These are phyloP conservation scores for Ariolimax columbianus DNA, from an alignment of 2,888 invertebrate genomes.

Conservation along the genomic window DNA sequence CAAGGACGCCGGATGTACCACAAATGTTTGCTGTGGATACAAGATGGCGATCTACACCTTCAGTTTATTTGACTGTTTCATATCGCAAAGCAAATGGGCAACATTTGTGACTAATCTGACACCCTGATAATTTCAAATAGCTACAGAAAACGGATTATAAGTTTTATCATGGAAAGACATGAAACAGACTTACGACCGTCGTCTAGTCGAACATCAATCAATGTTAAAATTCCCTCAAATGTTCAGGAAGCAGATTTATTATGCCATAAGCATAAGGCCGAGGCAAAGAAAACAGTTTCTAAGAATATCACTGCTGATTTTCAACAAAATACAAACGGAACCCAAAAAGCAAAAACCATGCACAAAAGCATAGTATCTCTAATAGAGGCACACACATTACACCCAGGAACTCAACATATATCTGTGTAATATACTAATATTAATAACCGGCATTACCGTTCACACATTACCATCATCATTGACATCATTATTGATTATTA, in stretches of 20 bases:
- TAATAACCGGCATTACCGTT: too few species aligned
- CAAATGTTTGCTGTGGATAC: constrained; percentile 48
- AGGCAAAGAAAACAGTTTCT: not conserved
- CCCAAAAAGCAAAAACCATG: not conserved
- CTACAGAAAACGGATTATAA: not conserved
- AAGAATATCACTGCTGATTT: not conserved
- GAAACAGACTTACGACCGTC: constrained; percentile 49
- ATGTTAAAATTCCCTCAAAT: constrained; percentile 71
- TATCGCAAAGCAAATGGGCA: too few species aligned
- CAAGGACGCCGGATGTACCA: not conserved
- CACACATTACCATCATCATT: too few species aligned
- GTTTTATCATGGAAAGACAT: not conserved
- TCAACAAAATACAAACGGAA: not conserved
- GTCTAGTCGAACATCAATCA: constrained; percentile 69
- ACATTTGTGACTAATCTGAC: not conserved
- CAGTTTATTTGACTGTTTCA: not conserved
- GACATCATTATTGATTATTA: too few species aligned
- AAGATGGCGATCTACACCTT: constrained; percentile 35
- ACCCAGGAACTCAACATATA: too few species aligned
- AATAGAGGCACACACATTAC: constrained; percentile 35
- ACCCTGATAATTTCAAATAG: not conserved
- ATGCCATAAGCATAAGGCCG: not conserved
- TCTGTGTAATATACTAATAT: too few species aligned
- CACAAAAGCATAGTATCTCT: constrained; percentile 25
- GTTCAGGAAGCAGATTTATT: constrained; percentile 32